phyloP scores from a whole-genome alignment of 2,113 vertebrate species.

The Indicator maculatus region DNA sequence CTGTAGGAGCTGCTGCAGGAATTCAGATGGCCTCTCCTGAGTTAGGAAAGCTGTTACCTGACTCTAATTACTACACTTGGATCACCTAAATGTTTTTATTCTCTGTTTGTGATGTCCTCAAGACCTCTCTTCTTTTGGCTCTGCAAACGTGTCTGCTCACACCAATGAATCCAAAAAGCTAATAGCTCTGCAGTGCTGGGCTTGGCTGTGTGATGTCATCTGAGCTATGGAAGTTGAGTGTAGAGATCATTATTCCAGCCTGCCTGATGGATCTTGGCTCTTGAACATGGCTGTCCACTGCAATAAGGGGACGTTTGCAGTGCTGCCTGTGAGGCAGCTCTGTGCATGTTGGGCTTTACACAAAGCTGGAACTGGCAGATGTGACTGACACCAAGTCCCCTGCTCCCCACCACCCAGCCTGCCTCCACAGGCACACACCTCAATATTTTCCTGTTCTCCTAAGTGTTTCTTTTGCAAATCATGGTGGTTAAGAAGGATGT shows the following conservation, averaged over 20 bases:
- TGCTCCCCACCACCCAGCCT: not conserved
- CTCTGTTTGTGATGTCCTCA: not conserved
- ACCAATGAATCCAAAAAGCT: not conserved
- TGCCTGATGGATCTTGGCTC: not conserved
- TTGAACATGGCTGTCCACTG: not conserved
- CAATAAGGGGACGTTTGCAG: not conserved
- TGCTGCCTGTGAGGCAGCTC: not conserved
- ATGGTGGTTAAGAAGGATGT: not conserved
- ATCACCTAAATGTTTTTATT: not conserved
- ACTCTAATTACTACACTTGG: not conserved
- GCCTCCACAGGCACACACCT: not conserved
- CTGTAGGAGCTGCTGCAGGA: not conserved
- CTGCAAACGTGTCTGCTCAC: not conserved
- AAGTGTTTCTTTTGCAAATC: not conserved
- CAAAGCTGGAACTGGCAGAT: not conserved
- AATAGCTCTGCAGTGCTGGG: not conserved
- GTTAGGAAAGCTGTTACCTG: not conserved
- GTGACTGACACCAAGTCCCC: not conserved
- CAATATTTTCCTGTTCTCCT: not conserved
- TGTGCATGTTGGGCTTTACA: not conserved
- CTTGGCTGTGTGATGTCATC: not conserved
- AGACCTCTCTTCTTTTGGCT: not conserved
- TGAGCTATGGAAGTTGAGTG: not conserved
- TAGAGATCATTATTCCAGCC: not conserved
- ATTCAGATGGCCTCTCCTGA: not conserved